Evolutionary conservation across 2,113 vertebrate genomes (phyloP), one percentile per base, ranked within the genome.

Genomic region (Cettia cetti): DNA sequence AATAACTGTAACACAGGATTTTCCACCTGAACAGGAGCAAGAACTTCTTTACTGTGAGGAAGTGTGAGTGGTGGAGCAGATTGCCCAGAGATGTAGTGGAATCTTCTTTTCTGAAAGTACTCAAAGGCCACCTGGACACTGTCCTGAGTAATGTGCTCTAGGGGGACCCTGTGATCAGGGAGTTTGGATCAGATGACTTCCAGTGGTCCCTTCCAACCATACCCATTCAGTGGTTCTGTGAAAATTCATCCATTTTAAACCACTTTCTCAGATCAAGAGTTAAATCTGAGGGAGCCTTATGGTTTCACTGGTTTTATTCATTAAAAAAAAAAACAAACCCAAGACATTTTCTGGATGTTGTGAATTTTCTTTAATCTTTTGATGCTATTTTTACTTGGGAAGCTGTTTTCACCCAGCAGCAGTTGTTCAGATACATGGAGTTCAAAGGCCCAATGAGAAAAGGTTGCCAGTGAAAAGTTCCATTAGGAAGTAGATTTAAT

Each of bases 401-500:
- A 94, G 21, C 20, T 3, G 1, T 91, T 95, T 94, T 53, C 53
- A 85, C 47, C 80, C 61, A 69, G 60, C 45, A 66, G n/a, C 35
- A 0, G 20, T 84, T 79, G 22, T 75, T 94, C 37, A 40, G 65
- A 57, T 54, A 39, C 16, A 15, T 0, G 1, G 31, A 56, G 44
- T 78, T 92, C 77, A 89, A 91, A 95, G 54, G 20, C 74, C 68
- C 0, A 2, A 53, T 53, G 81, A 84, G 56, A 75, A 89, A 83
- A 89, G 26, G 6, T 56, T 94, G n/a, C 57, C 49, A 72, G 57
- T 37, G 56, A 90, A 78, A 94, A 64, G 61, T 76, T 87, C 57
- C 61, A 86, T 79, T 91, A 84, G 53, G 70, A 91, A 95, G 57
- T 40, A 94, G 89, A 89, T 91, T 87, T 94, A 87, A 91, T 75